phyloP scores from a whole-genome alignment of 2,113 vertebrate species.

The Anoplopoma fimbria region DNA sequence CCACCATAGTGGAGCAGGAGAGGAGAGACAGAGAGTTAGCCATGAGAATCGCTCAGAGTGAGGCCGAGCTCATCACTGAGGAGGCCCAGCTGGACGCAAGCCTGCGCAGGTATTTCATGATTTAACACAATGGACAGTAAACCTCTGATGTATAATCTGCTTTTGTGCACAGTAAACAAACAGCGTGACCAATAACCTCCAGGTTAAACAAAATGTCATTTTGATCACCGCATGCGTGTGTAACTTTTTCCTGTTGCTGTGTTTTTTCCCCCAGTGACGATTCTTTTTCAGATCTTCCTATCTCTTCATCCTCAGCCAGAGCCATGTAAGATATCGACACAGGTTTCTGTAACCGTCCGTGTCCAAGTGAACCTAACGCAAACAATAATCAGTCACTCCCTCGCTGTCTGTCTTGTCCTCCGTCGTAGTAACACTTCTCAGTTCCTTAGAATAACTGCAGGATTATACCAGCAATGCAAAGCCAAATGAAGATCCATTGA shows the following conservation, averaged over 20 bases:
- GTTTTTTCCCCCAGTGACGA: conserved; percentile 78
- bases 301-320: conserved; percentile 74
- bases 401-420: conserved; percentile 36
- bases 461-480: conserved; percentile 50
- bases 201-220: not conserved
- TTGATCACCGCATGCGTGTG: conserved; percentile 23
- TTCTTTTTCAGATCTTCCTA: conserved; percentile 66
- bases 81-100: conserved; percentile 87
- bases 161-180: conserved; percentile 8
- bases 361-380: conserved; percentile 33
- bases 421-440: conserved; percentile 36
- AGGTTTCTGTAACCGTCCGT: conserved; percentile 1
- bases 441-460: conserved; percentile 45
- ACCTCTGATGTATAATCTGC: not conserved
- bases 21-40: conserved; percentile 94
- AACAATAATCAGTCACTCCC: conserved; percentile 6
- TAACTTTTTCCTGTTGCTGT: conserved; percentile 63
- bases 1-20: conserved; percentile 92
- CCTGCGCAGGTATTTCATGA: conserved; percentile 89
- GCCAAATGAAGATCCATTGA: conserved; percentile 10
- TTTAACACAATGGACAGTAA: not conserved
- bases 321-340: conserved; percentile 75
- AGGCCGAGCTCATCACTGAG: conserved; percentile 94
- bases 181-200: not conserved
- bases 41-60: conserved; percentile 95